Base-by-base conservation (phyloP, 23 tunicate species). In the Halocynthia aurantium region DNA sequence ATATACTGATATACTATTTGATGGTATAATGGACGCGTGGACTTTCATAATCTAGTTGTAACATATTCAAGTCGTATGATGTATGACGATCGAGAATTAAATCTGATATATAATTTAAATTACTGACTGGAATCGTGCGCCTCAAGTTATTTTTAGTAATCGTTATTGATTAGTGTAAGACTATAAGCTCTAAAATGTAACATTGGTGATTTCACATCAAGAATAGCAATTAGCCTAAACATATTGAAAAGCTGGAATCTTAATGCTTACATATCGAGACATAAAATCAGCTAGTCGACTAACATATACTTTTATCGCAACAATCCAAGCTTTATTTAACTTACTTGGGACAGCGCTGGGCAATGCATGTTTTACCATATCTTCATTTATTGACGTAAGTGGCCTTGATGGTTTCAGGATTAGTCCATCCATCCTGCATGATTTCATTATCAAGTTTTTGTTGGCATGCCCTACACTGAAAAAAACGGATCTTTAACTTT, bases 321-420 rank as follows among this genome's bases (percentile, higher is more conserved):
- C n/a, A 58, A 13, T 58, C 63, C 63, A 13, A 13, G 15, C 63
- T 1, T 58, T 58, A 13, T n/a, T 58, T n/a, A 13, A 10, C 21
- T 49, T 49, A 20, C 49, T 13, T 65, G 21, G 15, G 49, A 65
- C 22, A 15, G 21, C 55, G 6, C 55, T 50, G 57, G 96, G 85
- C 54, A 89, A 84, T 7, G 96, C 96, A 12, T 49, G 82, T 52
- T 89, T 84, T 81, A 89, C 51, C 7, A 89, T 75, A 22, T 79
- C 81, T 49, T 80, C 81, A 74, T 93, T 80, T 61, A 86, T 82
- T 52, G 88, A 62, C 5, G 98, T 86, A 8, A 93, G 50, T 8
- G 98, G 81, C 12, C 92, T 74, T 10, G 92, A 86, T 20, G 98
- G 98, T 78, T 93, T 93, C 0, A 93, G 54, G 22, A 93, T 83